These are phyloP conservation scores for Hymenochirus boettgeri DNA, from an alignment of 2,113 vertebrate genomes.

Conservation along the genomic window DNA sequence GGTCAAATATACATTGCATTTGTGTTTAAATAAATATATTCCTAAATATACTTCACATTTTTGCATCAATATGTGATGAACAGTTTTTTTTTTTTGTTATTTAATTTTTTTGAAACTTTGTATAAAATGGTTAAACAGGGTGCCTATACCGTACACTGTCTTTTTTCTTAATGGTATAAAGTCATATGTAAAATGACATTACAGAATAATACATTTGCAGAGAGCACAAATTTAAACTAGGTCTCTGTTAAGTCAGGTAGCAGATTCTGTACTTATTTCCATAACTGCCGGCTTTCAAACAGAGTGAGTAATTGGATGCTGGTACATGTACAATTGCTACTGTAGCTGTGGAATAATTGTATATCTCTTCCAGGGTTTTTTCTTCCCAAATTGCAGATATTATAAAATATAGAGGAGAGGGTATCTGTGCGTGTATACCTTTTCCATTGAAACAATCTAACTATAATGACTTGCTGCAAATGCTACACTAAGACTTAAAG, in stretches of 20 bases:
- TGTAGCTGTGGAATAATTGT: constrained; percentile 35
- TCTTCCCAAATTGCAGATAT: constrained; percentile 39
- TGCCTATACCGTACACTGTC: no score
- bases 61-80: no score
- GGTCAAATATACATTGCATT: no score
- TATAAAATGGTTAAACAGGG: no score
- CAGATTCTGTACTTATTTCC: constrained; percentile 31
- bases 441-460: constrained; percentile 30
- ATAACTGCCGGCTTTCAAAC: constrained; percentile 37
- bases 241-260: constrained; percentile 22
- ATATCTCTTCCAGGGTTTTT: constrained; percentile 34
- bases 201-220: constrained; percentile 24
- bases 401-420: constrained; percentile 27
- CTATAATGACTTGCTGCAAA: constrained; percentile 24
- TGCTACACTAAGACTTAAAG: constrained; percentile 9
- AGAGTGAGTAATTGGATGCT: constrained; percentile 40
- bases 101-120: no score
- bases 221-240: constrained; percentile 19
- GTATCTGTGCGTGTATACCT: constrained; percentile 28
- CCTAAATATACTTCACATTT: no score
- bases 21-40: no score
- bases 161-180: no score
- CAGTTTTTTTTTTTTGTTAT: no score
- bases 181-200: no score
- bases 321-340: constrained; percentile 38